Percentiles rank a stretch among this genome's conserved stretches.
Conservation (phyloP, 2,113 vertebrate genomes). For the Thomomys bottae region DNA sequence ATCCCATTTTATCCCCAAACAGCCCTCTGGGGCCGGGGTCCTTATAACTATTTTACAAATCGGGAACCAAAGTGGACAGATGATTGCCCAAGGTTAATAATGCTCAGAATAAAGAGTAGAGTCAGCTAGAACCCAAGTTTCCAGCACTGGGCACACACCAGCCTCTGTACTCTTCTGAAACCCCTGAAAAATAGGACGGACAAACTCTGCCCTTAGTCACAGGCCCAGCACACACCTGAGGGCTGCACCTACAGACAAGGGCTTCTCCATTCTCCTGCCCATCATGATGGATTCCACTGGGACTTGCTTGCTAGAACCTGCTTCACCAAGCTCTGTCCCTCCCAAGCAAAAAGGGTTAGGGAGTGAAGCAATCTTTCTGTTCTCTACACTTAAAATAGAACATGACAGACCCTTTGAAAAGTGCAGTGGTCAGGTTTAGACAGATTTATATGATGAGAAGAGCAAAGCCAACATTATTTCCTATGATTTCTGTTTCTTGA, state of each 20-base stretch:
- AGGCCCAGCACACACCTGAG: neutral
- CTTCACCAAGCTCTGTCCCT: neutral
- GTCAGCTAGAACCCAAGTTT: neutral
- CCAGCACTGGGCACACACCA: neutral
- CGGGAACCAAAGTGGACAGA: neutral
- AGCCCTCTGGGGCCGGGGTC: neutral
- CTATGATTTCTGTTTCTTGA: constrained; percentile 37
- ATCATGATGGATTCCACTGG: neutral
- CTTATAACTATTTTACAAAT: neutral
- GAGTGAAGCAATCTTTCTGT: neutral
- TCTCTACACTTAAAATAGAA: neutral
- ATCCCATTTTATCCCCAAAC: neutral
- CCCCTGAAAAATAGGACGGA: neutral
- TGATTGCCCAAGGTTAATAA: too few relatives aligned
- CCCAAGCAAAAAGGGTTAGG: neutral
- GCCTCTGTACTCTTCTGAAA: neutral
- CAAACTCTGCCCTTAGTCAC: neutral
- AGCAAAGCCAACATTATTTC: constrained; percentile 33
- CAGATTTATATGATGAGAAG: constrained; percentile 12
- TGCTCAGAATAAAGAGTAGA: neutral
- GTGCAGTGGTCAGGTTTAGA: neutral
- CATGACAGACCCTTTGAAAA: neutral
- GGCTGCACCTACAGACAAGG: fast-evolving
- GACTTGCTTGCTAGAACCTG: neutral
- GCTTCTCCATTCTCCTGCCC: neutral